Evolutionary conservation across 2,888 invertebrate species (phyloP).

Genomic region (Melanostoma mellinum): DNA sequence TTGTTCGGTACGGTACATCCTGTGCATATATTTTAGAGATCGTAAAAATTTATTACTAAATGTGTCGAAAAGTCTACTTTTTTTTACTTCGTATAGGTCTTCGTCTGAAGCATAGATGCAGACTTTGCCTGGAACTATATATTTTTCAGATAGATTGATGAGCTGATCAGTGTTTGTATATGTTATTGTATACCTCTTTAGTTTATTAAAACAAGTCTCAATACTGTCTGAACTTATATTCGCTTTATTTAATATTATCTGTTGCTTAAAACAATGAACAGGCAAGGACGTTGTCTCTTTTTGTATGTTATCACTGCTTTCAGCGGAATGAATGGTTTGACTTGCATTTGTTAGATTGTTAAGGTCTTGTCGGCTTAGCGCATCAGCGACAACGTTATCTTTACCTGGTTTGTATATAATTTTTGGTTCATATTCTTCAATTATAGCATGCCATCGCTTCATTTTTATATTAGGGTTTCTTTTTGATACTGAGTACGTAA

Average conservation of each 20-base stretch:
- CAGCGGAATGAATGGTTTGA: conserved; percentile 22
- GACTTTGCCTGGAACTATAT: conserved; percentile 22
- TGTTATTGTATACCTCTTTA: conserved; percentile 35
- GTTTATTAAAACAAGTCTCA: conserved; percentile 14
- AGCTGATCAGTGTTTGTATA: conserved; percentile 28
- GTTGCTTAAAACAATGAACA: conserved; percentile 35
- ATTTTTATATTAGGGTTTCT: conserved; percentile 25
- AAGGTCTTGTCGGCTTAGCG: conserved; percentile 47
- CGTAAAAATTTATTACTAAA: too few relatives aligned
- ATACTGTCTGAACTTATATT: conserved; percentile 18
- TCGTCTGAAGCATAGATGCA: conserved; percentile 27
- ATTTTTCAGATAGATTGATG: conserved; percentile 29
- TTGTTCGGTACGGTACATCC: too few relatives aligned
- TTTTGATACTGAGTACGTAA: conserved; percentile 26
- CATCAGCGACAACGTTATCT: conserved; percentile 53
- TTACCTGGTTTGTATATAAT: conserved; percentile 73
- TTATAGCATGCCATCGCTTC: conserved; percentile 76
- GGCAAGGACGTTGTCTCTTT: conserved; percentile 19
- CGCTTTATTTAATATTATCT: conserved; percentile 18
- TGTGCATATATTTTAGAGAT: too few relatives aligned
- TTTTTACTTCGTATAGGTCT: conserved; percentile 31
- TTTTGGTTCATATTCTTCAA: conserved; percentile 76
- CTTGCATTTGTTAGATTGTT: conserved; percentile 18
- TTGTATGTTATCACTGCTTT: conserved; percentile 27
- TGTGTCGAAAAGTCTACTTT: conserved; percentile 9